A percentile compares a stretch with the other conserved stretches of the same genome.
Evolutionary conservation across 2,113 vertebrate genomes (phyloP).

Genomic region (Oncorhynchus keta): DNA sequence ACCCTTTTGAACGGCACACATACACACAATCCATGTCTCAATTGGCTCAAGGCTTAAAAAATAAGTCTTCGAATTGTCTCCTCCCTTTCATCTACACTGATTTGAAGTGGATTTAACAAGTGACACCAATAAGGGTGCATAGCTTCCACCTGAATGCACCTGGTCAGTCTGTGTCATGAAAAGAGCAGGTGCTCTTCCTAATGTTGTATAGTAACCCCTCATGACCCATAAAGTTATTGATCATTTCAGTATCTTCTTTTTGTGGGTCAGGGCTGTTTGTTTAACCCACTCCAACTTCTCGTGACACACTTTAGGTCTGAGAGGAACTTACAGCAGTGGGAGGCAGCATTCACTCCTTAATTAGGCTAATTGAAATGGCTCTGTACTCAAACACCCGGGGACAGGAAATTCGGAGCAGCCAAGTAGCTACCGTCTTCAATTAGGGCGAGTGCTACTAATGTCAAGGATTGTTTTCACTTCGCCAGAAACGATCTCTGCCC

Average conservation of each 20-base stretch:
- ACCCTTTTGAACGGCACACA: too few relatives aligned
- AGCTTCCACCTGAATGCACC: too few relatives aligned
- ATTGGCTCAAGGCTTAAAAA: too few relatives aligned
- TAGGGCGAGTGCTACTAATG: conserved; percentile 30
- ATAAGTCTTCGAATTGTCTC: too few relatives aligned
- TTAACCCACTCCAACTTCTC: conserved; percentile 58
- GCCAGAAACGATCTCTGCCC: too few relatives aligned
- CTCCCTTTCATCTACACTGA: too few relatives aligned
- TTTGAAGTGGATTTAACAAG: too few relatives aligned
- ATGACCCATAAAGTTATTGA: conserved; percentile 6
- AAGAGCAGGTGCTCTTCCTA: too few relatives aligned
- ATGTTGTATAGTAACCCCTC: too few relatives aligned
- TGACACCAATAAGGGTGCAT: too few relatives aligned
- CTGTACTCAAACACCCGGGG: conserved; percentile 63
- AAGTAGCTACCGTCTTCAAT: conserved; percentile 35
- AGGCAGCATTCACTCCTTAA: conserved; percentile 58
- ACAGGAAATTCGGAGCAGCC: conserved; percentile 37
- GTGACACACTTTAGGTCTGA: conserved; percentile 64
- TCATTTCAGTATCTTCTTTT: conserved; percentile 42
- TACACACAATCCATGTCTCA: too few relatives aligned
- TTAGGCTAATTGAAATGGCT: conserved; percentile 70
- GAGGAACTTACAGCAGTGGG: conserved; percentile 49
- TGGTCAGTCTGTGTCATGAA: too few relatives aligned
- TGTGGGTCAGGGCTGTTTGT: conserved; percentile 67
- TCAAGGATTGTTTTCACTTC: background rate